These are phyloP conservation scores for Clarias macrocephalus DNA, from an alignment of 2,113 vertebrate genomes.

Conservation along the genomic window DNA sequence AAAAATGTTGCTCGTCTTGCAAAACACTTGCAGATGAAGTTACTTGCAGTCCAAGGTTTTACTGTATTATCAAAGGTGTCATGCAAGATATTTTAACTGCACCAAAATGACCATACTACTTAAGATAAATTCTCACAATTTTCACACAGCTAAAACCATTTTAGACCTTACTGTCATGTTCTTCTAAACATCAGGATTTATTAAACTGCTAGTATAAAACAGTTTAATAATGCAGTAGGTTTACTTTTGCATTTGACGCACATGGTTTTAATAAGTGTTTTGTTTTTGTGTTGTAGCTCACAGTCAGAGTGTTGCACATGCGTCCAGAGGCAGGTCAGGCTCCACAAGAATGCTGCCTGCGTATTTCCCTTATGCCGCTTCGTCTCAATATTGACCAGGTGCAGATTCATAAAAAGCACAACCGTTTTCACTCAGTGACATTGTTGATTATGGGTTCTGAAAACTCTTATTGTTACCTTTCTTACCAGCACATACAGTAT, in stretches of 20 bases:
- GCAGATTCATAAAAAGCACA: background rate
- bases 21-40: too few relatives aligned
- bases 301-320: constrained; percentile 90
- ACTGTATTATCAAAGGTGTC: background rate
- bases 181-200: background rate
- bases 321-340: constrained; percentile 89
- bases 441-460: background rate
- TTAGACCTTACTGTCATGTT: background rate
- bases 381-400: constrained; percentile 99
- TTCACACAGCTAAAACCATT: background rate
- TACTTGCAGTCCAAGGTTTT: too few relatives aligned
- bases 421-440: background rate
- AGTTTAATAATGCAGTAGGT: background rate
- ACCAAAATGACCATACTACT: background rate
- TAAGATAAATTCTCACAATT: background rate
- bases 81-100: background rate
- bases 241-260: background rate
- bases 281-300: constrained; percentile 74
- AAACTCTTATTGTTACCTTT: background rate
- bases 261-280: background rate
- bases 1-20: too few relatives aligned
- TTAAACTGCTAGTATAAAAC: background rate
- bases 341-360: constrained; percentile 91
- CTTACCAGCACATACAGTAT: background rate
- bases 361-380: constrained; percentile 93